Conservation (phyloP, 2,797 vertebrate genomes). For the Lacerta viridis region DNA sequence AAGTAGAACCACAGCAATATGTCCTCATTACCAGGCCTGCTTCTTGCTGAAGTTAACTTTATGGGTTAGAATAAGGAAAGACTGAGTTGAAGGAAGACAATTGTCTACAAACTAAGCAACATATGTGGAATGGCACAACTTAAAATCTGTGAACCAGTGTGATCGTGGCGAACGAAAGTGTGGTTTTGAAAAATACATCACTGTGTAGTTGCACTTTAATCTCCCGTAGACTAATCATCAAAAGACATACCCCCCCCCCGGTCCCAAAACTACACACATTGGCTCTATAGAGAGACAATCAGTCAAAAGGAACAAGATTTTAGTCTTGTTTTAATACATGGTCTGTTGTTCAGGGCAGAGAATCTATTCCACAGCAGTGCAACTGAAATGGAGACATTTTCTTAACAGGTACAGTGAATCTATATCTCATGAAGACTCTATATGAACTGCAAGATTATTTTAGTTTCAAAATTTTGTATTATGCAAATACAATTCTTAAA, state of each 20-base stretch:
- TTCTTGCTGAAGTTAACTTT: conserved; percentile 25
- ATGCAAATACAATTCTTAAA: background rate
- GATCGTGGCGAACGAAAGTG: background rate
- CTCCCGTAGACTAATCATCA: background rate
- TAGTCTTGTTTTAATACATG: background rate
- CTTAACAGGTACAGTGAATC: conserved; percentile 6
- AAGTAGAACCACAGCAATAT: conserved; percentile 28
- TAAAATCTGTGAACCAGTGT: background rate
- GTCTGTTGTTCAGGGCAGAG: background rate
- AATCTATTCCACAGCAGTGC: accelerated
- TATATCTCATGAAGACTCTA: background rate
- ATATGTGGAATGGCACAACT: background rate
- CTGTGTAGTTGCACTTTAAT: background rate
- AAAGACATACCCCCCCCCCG: no score
- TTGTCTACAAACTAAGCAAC: background rate
- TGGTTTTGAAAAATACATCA: background rate
- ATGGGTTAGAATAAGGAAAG: conserved; percentile 17
- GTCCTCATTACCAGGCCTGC: conserved; percentile 23
- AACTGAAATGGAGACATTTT: background rate
- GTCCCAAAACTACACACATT: background rate
- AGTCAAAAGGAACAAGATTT: background rate
- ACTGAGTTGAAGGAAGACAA: conserved; percentile 25
- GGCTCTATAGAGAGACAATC: background rate
- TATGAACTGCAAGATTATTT: background rate
- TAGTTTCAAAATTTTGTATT: background rate